A percentile compares a stretch with the other conserved stretches of the same genome.
Evolutionary conservation across 2,113 vertebrate species (phyloP).

Genomic region (Rhinopithecus roxellana): DNA sequence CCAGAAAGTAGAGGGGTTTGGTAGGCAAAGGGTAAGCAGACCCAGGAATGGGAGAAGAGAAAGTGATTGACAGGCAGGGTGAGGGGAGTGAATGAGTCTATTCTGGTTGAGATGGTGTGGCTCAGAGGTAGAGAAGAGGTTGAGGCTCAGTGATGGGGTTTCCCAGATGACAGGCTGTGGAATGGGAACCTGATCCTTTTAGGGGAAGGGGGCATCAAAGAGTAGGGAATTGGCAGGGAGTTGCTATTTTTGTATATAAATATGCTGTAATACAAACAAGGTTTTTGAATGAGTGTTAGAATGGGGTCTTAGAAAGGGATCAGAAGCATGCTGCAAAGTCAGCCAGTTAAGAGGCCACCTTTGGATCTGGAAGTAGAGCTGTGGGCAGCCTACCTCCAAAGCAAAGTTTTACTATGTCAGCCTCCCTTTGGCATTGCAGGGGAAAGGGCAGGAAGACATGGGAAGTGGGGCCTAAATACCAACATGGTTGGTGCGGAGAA

Average conservation of each 20-base stretch:
- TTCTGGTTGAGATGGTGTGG: conserved; percentile 3
- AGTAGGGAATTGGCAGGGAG: not conserved
- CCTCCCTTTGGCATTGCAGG: not conserved
- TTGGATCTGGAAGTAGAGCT: conserved; percentile 5
- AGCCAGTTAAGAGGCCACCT: not conserved
- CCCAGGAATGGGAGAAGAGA: not conserved
- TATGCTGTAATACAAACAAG: not conserved
- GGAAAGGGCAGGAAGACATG: not conserved
- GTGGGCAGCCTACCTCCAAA: not conserved
- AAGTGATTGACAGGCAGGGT: not conserved
- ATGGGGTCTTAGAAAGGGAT: conserved; percentile 6
- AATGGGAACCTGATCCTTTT: not conserved
- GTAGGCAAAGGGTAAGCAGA: conserved; percentile 37
- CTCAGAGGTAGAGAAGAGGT: not conserved
- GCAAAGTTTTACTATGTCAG: not conserved
- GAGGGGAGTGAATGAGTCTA: not conserved
- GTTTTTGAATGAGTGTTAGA: conserved; percentile 17
- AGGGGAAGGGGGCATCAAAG: not conserved
- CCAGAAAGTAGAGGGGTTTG: conserved; percentile 30
- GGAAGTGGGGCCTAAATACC: not conserved
- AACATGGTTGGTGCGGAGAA: not conserved
- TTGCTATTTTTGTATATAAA: not conserved
- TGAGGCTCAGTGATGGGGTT: not conserved
- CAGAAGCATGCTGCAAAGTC: not conserved
- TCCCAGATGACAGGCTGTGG: not conserved